Evolutionary conservation across 2,113 vertebrate genomes (phyloP).

Genomic region (Ceyx melanurus): DNA sequence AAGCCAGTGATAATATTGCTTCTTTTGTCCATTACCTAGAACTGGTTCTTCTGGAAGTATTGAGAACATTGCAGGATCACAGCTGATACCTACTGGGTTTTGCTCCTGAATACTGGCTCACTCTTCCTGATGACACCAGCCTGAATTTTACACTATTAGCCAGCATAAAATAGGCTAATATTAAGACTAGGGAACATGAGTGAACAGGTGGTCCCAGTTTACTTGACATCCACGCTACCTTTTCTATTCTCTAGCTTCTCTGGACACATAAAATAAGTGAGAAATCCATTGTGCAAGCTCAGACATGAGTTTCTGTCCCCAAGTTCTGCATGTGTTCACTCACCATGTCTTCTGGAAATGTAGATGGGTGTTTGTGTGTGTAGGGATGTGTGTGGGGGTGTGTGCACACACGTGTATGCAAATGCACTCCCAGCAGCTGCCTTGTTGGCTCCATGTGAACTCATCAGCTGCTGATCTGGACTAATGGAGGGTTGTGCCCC

Average conservation of each 20-base stretch:
- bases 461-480: fast-evolving
- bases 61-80: not conserved
- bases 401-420: fast-evolving
- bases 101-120: not conserved
- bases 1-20: not conserved
- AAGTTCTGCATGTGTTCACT: not conserved
- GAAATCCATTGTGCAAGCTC: not conserved
- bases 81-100: not conserved
- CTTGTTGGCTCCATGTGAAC: fast-evolving
- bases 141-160: not conserved
- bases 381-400: no score
- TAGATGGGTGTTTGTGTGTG: fast-evolving
- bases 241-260: not conserved
- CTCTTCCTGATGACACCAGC: not conserved
- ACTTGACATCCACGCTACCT: not conserved
- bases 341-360: not conserved
- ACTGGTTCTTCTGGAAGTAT: not conserved
- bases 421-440: not conserved
- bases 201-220: not conserved
- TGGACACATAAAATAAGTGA: not conserved
- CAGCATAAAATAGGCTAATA: not conserved
- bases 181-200: not conserved
- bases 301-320: fast-evolving
- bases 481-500: not conserved
- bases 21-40: not conserved